Conservation (phyloP, 2,888 invertebrate species). For the Hypselothyrea guttata region DNA sequence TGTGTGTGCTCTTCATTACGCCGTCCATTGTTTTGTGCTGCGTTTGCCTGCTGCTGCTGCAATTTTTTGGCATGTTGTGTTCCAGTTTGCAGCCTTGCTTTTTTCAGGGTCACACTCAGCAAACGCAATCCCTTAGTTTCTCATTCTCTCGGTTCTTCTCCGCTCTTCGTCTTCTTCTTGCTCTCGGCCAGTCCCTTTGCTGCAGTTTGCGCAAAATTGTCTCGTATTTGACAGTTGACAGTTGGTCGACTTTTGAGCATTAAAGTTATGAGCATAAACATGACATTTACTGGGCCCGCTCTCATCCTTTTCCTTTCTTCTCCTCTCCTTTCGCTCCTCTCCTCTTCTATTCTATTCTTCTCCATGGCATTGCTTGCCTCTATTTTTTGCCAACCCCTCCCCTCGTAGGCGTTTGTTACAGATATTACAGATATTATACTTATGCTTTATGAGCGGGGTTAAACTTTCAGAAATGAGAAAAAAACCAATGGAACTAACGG, state of each 20-base stretch:
- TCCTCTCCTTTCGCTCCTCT: slow-evolving; percentile 19
- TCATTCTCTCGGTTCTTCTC: not conserved
- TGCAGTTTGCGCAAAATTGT: slow-evolving; percentile 51
- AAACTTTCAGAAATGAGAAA: no score
- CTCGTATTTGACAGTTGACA: slow-evolving; percentile 79
- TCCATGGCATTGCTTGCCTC: slow-evolving; percentile 12
- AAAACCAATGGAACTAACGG: no score
- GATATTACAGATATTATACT: slow-evolving; percentile 2
- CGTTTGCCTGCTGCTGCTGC: slow-evolving; percentile 45
- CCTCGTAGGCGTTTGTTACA: slow-evolving; percentile 32
- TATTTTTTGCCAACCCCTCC: not conserved
- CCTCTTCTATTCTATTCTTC: slow-evolving; percentile 24
- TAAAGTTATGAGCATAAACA: slow-evolving; percentile 79
- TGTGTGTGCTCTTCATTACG: slow-evolving; percentile 67
- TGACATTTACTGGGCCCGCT: slow-evolving; percentile 50
- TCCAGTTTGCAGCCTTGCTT: slow-evolving; percentile 64
- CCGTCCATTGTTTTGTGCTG: slow-evolving; percentile 58
- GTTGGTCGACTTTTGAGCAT: slow-evolving; percentile 72
- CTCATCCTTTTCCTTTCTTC: slow-evolving; percentile 38
- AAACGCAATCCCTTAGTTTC: slow-evolving; percentile 1
- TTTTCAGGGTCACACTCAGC: slow-evolving; percentile 67
- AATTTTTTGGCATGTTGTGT: slow-evolving; percentile 58
- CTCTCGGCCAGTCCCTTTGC: not conserved
- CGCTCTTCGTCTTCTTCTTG: no score
- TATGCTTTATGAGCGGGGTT: no score